Base-by-base conservation (phyloP, 1,140 invertebrate genomes). In the Vollenhovia emeryi region DNA sequence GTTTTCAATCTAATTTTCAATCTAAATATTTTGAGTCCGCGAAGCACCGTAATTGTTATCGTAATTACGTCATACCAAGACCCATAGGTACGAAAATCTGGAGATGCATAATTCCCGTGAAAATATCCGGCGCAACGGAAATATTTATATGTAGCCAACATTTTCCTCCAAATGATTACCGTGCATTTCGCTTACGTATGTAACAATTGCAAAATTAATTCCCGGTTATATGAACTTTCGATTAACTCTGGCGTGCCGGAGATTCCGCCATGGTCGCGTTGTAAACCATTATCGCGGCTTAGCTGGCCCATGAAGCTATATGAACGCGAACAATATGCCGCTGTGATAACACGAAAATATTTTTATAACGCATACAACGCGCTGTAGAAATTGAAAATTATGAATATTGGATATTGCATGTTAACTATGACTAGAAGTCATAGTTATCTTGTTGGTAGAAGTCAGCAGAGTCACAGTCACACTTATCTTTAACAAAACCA, bases 131-230 rank as follows among this genome's bases (percentile, higher is more conserved):
- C 30, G 24, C 9, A 18, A 11, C n/a, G 30, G 43, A 43, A 40
- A 80, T 24, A 13, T 24, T 40, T 52, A 48, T 24, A 36, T 48
- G 27, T 27, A 27, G n/a, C 11, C 50, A 33, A 68, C 50, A 86
- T 82, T 86, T 79, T 68, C 59, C 4, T 45, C 60, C n/a, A 21
- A 80, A 87, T 75, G 62, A 87, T 55, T 69, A 8, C 5, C 5
- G 15, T 48, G 50, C 52, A 52, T 85, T n/a, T 75, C 48, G 62
- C 62, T 85, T 85, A 80, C 18, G 24, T 30, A 69, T 36, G n/a
- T 3, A 50, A 71, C 66, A 88, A 86, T 82, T 76, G 57, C 45
- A 82, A 86, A 89, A 89, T 82, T 73, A 80, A 86, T 89, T 89
- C 64, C 69, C 48, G 30, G 15, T 21, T 45, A 71, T 69, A 84